phyloP scores from a whole-genome alignment of 2,113 vertebrate species.

The Aix galericulata region DNA sequence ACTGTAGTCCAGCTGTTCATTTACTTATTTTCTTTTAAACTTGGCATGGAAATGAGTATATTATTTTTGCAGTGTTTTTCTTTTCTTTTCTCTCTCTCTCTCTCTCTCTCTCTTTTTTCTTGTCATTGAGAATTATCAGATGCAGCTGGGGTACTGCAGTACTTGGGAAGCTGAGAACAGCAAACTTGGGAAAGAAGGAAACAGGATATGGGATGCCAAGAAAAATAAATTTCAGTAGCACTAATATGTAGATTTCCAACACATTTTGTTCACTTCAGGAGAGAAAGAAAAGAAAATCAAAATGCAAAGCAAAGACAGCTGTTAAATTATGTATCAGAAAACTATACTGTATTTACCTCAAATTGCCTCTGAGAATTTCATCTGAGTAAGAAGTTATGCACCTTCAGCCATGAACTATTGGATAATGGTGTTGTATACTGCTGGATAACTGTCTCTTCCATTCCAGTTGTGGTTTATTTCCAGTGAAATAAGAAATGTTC shows the following conservation, averaged over 20 bases:
- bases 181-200: constrained; percentile 46
- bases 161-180: constrained; percentile 52
- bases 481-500: not conserved
- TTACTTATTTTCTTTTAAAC: constrained; percentile 54
- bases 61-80: constrained; percentile 50
- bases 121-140: constrained; percentile 27
- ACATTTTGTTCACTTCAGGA: not conserved
- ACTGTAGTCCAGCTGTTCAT: constrained; percentile 61
- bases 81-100: not conserved
- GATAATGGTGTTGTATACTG: not conserved
- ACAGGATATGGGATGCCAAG: constrained; percentile 30
- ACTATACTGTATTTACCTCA: not conserved
- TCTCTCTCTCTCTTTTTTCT: constrained; percentile 14
- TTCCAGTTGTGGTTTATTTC: not conserved
- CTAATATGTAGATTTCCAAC: constrained; percentile 37
- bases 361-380: not conserved
- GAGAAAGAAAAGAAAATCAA: constrained; percentile 29
- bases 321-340: constrained; percentile 1
- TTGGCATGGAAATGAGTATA: constrained; percentile 40
- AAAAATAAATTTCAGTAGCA: constrained; percentile 7
- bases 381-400: not conserved
- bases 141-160: constrained; percentile 60
- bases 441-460: not conserved
- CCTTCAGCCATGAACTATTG: not conserved
- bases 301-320: constrained; percentile 39